A percentile compares a stretch with the other conserved stretches of the same genome.
These are phyloP conservation scores for Hystrix brachyura DNA, from an alignment of 2,113 vertebrate species.

Conservation along the genomic window DNA sequence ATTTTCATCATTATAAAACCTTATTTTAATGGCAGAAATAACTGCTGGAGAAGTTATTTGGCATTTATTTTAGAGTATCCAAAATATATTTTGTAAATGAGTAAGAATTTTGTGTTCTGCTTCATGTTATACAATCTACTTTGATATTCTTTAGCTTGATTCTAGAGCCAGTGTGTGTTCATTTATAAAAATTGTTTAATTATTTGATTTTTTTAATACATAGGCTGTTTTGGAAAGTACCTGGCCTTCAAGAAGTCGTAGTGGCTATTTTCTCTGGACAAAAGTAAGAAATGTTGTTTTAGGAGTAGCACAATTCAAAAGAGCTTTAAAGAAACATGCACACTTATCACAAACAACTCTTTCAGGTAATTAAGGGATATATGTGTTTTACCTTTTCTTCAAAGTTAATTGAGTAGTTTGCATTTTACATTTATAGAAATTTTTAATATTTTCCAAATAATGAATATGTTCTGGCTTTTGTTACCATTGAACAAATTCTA, in stretches of 20 bases:
- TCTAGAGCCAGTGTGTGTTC: constrained; percentile 8
- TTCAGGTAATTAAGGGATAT: constrained; percentile 90
- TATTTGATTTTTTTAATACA: constrained; percentile 75
- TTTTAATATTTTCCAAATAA: constrained; percentile 55
- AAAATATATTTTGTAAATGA: constrained; percentile 55
- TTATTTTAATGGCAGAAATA: constrained; percentile 27
- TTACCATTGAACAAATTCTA: constrained; percentile 47
- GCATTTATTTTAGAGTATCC: constrained; percentile 49
- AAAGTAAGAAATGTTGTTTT: constrained; percentile 97
- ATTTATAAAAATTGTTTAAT: constrained; percentile 55
- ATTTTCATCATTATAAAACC: background rate
- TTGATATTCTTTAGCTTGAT: constrained; percentile 46
- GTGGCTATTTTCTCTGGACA: constrained; percentile 98
- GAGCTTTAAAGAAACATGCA: constrained; percentile 93
- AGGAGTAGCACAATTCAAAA: constrained; percentile 96
- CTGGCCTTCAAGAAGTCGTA: constrained; percentile 97
- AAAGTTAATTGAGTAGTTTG: constrained; percentile 45
- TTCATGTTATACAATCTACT: constrained; percentile 9
- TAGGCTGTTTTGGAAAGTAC: constrained; percentile 99
- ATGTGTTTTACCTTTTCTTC: constrained; percentile 48
- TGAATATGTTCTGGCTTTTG: constrained; percentile 55
- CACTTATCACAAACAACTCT: constrained; percentile 88
- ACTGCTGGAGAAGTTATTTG: background rate
- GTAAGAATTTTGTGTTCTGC: constrained; percentile 1
- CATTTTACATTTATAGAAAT: constrained; percentile 39